Evolutionary conservation across 2,113 vertebrate genomes (phyloP), one percentile per base, ranked within the genome.

Genomic region (human): DNA sequence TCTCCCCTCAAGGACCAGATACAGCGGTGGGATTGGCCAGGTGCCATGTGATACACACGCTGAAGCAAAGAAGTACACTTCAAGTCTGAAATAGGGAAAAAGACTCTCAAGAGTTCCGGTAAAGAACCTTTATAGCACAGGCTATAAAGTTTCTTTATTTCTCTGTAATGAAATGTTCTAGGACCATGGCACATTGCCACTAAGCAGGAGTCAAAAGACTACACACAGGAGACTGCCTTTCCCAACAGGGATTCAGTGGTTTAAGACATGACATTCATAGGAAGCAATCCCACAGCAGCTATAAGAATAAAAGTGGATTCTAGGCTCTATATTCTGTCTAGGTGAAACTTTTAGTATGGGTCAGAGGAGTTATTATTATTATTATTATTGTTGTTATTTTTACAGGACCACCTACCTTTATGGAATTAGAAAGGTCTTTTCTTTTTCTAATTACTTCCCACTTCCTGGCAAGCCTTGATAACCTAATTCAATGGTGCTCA

Each of bases 391-490:
- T 10, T 45, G 8, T 10, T 45, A 45, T 45, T 45, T 45, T 75
- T 27, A 57, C 0, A 73, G 45, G n/a, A 89, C 17, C 25, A 81
- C 5, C 38, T 87, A 59, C 16, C 18, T 94, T 90, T 70, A 92
- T 66, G 30, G 64, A 22, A 79, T 93, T 97, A 80, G 73, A 78
- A 95, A 78, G 13, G 87, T 94, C 93, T 84, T 52, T 87, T 90
- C 43, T 85, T 96, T 95, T 76, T 40, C 57, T 89, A 94, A 97
- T 93, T 64, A 66, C 66, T n/a, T 96, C 38, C 43, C 23, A 61
- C 45, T 91, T 95, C 30, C 91, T 95, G 89, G 76, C 50, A 97
- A 93, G 61, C 20, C 80, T 68, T 81, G 64, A 90, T 95, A 97
- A 95, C 64, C n/a, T 89, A 84, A 93, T 94, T 81, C 61, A 92